These are phyloP conservation scores for Mastomys coucha DNA, from an alignment of 2,113 vertebrate genomes.

Conservation along the genomic window DNA sequence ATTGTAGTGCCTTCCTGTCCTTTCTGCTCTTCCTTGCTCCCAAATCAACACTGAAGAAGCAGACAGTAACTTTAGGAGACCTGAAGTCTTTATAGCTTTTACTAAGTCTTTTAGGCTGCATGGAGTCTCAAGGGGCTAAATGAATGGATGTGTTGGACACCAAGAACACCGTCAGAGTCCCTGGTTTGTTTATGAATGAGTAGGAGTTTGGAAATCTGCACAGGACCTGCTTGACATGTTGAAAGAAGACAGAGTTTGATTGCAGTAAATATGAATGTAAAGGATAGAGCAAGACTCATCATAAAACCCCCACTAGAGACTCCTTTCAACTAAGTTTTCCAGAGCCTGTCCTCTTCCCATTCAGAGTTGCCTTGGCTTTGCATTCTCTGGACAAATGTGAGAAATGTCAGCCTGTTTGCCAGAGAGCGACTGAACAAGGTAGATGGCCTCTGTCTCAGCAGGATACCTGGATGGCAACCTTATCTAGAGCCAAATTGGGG, in stretches of 20 bases:
- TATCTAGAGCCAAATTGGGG: slow-evolving; percentile 85
- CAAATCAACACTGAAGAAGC: neutral
- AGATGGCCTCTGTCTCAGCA: slow-evolving; percentile 85
- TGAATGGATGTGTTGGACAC: neutral
- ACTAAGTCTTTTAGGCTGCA: neutral
- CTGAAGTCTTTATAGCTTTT: neutral
- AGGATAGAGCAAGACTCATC: neutral
- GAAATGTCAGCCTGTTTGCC: slow-evolving; percentile 83
- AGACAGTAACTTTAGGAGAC: neutral
- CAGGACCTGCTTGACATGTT: neutral
- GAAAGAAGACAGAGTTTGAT: neutral
- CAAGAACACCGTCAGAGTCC: neutral
- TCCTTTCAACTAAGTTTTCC: slow-evolving; percentile 15
- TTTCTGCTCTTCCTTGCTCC: neutral
- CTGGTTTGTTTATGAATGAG: neutral
- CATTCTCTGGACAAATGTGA: slow-evolving; percentile 82
- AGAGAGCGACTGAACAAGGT: slow-evolving; percentile 84
- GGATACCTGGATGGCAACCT: slow-evolving; percentile 88
- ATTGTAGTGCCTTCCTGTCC: neutral
- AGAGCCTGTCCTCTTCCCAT: neutral
- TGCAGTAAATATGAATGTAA: neutral
- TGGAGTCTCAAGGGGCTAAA: neutral
- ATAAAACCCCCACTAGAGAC: neutral
- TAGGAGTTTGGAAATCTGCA: neutral
- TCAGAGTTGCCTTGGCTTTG: slow-evolving; percentile 63